Conservation (phyloP, 1,140 invertebrate genomes). For the Tetraneura akinire region DNA sequence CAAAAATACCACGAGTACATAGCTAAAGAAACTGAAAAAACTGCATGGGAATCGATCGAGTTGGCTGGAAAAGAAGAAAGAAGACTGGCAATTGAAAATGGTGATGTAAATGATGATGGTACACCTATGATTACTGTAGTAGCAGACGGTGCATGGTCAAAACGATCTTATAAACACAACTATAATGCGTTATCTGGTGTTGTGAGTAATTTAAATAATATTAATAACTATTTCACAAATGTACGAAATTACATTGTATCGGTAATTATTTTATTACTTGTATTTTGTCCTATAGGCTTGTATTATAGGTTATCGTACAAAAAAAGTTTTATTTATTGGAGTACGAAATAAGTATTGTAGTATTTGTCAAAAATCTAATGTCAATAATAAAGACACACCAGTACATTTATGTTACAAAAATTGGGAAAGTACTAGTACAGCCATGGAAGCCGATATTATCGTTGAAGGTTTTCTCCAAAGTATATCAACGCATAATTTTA, state of each 20-base stretch:
- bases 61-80: conserved; percentile 45
- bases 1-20: conserved; percentile 1
- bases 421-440: conserved; percentile 54
- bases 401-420: conserved; percentile 53
- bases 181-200: conserved; percentile 57
- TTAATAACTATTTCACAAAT: neutral
- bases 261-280: neutral
- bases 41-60: conserved; percentile 31
- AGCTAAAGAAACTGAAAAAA: conserved; percentile 49
- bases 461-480: conserved; percentile 55
- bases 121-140: conserved; percentile 56
- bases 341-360: conserved; percentile 43
- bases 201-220: conserved; percentile 34
- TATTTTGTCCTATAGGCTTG: conserved; percentile 13
- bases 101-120: conserved; percentile 40
- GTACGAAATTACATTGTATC: neutral
- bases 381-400: neutral
- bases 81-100: conserved; percentile 42
- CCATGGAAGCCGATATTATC: conserved; percentile 57
- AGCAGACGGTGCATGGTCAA: conserved; percentile 57
- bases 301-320: conserved; percentile 53
- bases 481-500: conserved; percentile 34
- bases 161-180: conserved; percentile 57
- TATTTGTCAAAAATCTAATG: neutral
- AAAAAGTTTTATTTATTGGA: conserved; percentile 54